Percentiles rank a stretch among this genome's conserved stretches.
Conservation (phyloP, 2,797 vertebrate species). For the Sebastes variabilis region DNA sequence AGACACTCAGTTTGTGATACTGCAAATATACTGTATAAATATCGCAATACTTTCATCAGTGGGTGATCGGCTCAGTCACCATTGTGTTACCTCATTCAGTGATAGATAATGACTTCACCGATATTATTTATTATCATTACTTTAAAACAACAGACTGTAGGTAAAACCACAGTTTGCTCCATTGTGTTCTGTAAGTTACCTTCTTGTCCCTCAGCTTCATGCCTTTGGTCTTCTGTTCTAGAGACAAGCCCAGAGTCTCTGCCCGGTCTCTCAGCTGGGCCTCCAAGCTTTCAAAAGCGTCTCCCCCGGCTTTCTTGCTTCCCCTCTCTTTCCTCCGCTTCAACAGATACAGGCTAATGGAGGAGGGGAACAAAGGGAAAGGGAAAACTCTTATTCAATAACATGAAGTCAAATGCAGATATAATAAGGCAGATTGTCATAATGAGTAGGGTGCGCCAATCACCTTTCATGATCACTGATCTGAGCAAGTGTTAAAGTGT, state of each 20-base stretch:
- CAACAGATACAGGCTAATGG: conserved; percentile 85
- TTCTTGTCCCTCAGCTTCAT: conserved; percentile 95
- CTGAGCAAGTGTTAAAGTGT: neutral
- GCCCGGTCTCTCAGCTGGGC: conserved; percentile 85
- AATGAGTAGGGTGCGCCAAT: too few relatives aligned
- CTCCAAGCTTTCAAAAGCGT: conserved; percentile 83
- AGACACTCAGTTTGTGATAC: too few relatives aligned
- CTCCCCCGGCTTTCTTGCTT: conserved; percentile 77
- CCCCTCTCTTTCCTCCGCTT: conserved; percentile 86
- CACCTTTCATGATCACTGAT: neutral
- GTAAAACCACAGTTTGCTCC: neutral
- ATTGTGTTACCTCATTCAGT: too few relatives aligned
- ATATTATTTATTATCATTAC: too few relatives aligned
- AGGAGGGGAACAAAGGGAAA: neutral
- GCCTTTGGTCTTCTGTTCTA: conserved; percentile 90
- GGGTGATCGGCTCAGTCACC: too few relatives aligned
- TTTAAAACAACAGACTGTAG: neutral
- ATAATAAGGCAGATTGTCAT: neutral
- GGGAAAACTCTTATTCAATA: too few relatives aligned
- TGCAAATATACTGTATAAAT: too few relatives aligned
- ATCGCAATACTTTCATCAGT: too few relatives aligned
- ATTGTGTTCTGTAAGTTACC: conserved; percentile 67
- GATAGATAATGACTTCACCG: too few relatives aligned
- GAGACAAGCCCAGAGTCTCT: conserved; percentile 84
- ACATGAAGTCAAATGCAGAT: neutral